Evolutionary conservation across 2,113 vertebrate genomes (phyloP).

Genomic region (Bos taurus): ARS-UCD2.0 NC_037334.1:55618001-55618500

Average conservation of each 20-base stretch:
- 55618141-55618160: background rate
- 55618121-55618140: background rate
- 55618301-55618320: background rate
- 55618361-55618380: background rate
- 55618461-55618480: background rate
- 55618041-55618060: constrained; percentile 44
- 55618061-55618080: constrained; percentile 35
- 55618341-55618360: background rate
- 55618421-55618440: background rate
- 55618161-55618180: background rate
- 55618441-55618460: background rate
- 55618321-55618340: background rate
- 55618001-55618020: background rate
- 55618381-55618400: background rate
- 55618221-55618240: background rate
- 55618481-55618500: background rate
- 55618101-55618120: constrained; percentile 33
- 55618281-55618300: constrained; percentile 26
- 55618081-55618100: background rate
- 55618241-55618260: background rate
- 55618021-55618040: constrained; percentile 23
- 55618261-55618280: background rate
- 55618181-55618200: constrained; percentile 26
- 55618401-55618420: background rate
- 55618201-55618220: background rate